Percentiles rank a stretch among this genome's conserved stretches.
Conservation (phyloP, 2,113 vertebrate species). For the Pimephales promelas region DNA sequence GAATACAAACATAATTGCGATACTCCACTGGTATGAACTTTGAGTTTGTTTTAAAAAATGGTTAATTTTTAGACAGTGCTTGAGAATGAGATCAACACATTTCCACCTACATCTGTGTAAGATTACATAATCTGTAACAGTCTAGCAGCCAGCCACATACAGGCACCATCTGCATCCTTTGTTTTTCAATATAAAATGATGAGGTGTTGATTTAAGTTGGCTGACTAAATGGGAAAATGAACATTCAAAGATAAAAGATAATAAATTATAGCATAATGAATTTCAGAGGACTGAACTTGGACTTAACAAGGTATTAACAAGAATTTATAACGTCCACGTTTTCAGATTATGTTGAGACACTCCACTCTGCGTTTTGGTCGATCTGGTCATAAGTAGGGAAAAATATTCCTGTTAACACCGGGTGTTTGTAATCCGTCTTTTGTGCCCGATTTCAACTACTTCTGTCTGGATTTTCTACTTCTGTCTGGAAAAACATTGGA, state of each 20-base stretch:
- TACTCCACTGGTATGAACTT: not conserved
- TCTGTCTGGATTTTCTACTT: too few relatives aligned
- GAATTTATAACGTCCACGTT: too few relatives aligned
- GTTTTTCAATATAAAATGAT: not conserved
- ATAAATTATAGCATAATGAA: not conserved
- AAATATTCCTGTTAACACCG: too few relatives aligned
- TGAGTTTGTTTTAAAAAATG: not conserved
- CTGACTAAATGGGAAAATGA: not conserved
- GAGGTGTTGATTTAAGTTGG: conserved; percentile 11
- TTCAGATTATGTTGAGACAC: too few relatives aligned
- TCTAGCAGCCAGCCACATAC: not conserved
- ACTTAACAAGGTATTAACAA: not conserved
- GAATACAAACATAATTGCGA: not conserved
- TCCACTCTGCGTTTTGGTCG: too few relatives aligned
- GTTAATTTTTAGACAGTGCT: not conserved
- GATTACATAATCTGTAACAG: not conserved
- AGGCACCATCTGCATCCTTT: not conserved
- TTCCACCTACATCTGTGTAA: not conserved
- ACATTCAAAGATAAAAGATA: not conserved
- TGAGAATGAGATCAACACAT: not conserved
- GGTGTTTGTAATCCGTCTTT: too few relatives aligned
- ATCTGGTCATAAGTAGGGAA: too few relatives aligned
- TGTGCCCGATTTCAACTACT: too few relatives aligned
- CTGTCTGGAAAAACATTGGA: too few relatives aligned
- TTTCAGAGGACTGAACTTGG: not conserved